Conservation (phyloP, 2,113 vertebrate species). For the Scomber japonicus region DNA sequence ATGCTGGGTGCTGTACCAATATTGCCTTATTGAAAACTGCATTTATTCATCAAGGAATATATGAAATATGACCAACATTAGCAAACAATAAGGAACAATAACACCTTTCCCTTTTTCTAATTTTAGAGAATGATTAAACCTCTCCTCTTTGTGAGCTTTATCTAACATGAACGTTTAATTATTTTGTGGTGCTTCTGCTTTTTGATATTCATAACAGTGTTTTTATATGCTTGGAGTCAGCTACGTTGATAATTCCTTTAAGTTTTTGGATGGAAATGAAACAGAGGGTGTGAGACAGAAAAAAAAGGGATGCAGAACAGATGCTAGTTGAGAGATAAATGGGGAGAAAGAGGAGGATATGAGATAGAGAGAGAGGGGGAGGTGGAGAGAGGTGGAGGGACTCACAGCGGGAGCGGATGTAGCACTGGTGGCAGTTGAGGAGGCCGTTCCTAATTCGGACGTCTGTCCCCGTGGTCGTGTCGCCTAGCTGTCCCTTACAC, state of each 20-base stretch:
- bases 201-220: background rate
- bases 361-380: background rate
- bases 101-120: background rate
- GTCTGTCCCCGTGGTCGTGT: conserved; percentile 93
- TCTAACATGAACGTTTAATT: background rate
- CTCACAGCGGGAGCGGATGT: conserved; percentile 96
- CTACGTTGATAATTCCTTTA: background rate
- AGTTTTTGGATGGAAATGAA: background rate
- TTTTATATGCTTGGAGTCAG: background rate
- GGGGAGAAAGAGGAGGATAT: background rate
- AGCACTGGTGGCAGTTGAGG: conserved; percentile 97
- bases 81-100: conserved; percentile 46
- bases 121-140: conserved; percentile 7
- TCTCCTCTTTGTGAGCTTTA: background rate
- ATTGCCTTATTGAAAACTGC: conserved; percentile 18
- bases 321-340: too few species aligned
- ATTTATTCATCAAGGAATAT: conserved; percentile 26
- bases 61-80: conserved; percentile 33
- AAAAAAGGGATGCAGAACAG: background rate
- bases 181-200: background rate
- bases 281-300: background rate
- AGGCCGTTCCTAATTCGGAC: conserved; percentile 96
- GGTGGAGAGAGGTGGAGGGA: conserved; percentile 34
- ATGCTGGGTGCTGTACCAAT: background rate
- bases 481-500: conserved; percentile 95